Evolutionary conservation across 2,113 vertebrate genomes (phyloP), one percentile per base, ranked within the genome.

Genomic region (Dunckerocampus dactyliophorus): DNA sequence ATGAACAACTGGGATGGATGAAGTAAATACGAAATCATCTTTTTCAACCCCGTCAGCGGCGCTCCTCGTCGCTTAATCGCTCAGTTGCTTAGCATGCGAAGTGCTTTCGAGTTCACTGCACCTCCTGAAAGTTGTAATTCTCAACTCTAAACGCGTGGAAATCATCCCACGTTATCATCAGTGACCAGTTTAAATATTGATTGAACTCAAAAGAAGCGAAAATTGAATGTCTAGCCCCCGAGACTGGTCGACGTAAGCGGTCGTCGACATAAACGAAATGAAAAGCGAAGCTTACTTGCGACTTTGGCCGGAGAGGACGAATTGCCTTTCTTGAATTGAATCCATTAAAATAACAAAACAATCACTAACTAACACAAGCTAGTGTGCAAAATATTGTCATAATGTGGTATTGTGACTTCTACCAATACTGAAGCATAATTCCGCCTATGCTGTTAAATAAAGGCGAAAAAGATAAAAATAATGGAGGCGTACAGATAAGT

Each of bases 401-500:
- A 10, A 39, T 39, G 11, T 39, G 37, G 39, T 43, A 49, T 11
- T 11, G 48, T 12, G 22, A 28, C 21, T 31, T 31, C 22, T 22
- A 13, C 19, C 7, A 13, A 14, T 43, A 43, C 39, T 43, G 39
- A 15, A 53, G 28, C 15, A 15, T 53, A 34, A 15, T 19, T 15
- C 39, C 59, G n/a, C 63, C 65, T 46, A 54, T 42, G 54, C 59
- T 66, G 71, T 76, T 81, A 74, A 74, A 80, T 63, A 79, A 71
- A 79, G 78, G 22, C 28, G 62, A 15, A 56, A 62, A 74, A 59
- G 34, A 31, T 71, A 42, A 45, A 37, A 47, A 82, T 42, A 56
- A 55, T 42, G 50, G 62, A 78, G 77, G 69, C 73, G 71, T 63
- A 14, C 53, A 37, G 48, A 55, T 22, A 49, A 53, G 59, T 61